These are phyloP conservation scores for Sinocyclocheilus grahami DNA, from an alignment of 2,113 vertebrate genomes.

Conservation along the genomic window DNA sequence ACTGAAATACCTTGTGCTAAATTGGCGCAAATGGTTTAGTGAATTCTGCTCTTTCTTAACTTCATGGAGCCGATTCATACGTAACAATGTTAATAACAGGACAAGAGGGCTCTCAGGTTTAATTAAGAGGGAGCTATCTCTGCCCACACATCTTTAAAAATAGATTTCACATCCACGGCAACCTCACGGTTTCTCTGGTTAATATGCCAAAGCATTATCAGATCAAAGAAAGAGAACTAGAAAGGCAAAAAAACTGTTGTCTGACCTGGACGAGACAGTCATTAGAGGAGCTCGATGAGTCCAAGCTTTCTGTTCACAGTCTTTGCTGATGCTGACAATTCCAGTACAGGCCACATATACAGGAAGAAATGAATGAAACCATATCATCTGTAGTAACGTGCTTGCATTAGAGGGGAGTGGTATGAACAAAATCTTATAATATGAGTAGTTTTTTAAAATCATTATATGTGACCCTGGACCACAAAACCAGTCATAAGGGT, in stretches of 20 bases:
- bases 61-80: constrained; percentile 38
- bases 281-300: not conserved
- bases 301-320: not conserved
- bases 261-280: not conserved
- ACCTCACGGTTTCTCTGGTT: constrained; percentile 1
- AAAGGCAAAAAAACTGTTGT: not conserved
- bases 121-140: constrained; percentile 51
- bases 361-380: not conserved
- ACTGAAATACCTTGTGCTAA: not conserved
- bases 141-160: constrained; percentile 42
- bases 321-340: not conserved
- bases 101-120: constrained; percentile 47
- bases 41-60: not conserved
- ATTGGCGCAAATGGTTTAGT: not conserved
- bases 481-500: no score
- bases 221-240: constrained; percentile 12
- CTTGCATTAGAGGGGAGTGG: not conserved
- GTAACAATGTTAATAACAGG: constrained; percentile 48
- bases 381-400: not conserved
- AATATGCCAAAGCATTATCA: constrained; percentile 5
- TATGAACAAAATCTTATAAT: not conserved
- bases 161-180: constrained; percentile 43
- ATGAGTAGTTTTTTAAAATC: no score
- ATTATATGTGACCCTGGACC: no score
- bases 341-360: not conserved